Percentiles rank a stretch among this genome's conserved stretches.
Conservation (phyloP, 1,140 invertebrate genomes). For the Atopsyche davidsoni region DNA sequence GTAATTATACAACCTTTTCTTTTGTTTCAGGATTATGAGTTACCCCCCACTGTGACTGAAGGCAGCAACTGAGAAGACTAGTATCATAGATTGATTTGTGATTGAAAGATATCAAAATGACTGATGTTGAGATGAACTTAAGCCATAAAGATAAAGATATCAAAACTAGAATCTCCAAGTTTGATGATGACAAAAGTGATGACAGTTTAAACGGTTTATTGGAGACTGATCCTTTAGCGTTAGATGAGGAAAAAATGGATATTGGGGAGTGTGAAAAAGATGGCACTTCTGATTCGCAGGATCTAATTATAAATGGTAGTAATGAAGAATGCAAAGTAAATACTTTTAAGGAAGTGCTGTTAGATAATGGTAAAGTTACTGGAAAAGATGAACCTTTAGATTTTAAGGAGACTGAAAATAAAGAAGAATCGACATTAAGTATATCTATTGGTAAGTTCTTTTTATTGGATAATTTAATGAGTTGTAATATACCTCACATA, state of each 20-base stretch:
- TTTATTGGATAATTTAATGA: no score
- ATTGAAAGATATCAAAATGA: constrained; percentile 9
- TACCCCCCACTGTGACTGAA: constrained; percentile 9
- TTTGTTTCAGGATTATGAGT: constrained; percentile 7
- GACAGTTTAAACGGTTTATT: constrained; percentile 1
- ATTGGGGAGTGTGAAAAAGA: background rate
- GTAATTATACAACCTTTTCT: no score
- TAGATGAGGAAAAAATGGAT: constrained; percentile 9
- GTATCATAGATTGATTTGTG: background rate
- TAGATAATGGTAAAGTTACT: no score
- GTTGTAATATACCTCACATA: no score
- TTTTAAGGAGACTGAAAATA: no score
- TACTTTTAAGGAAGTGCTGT: no score
- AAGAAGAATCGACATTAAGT: no score
- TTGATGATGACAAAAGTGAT: constrained; percentile 10
- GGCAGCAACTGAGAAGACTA: background rate
- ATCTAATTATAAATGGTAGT: no score
- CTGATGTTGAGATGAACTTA: constrained; percentile 13
- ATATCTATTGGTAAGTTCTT: no score
- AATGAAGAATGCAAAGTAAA: no score
- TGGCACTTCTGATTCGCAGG: background rate
- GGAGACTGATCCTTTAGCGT: constrained; percentile 12
- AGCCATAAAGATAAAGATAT: constrained; percentile 9
- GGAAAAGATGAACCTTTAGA: no score
- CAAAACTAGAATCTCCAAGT: background rate